Base-by-base conservation (phyloP, 2,797 vertebrate species). In the Rhinella marina region DNA sequence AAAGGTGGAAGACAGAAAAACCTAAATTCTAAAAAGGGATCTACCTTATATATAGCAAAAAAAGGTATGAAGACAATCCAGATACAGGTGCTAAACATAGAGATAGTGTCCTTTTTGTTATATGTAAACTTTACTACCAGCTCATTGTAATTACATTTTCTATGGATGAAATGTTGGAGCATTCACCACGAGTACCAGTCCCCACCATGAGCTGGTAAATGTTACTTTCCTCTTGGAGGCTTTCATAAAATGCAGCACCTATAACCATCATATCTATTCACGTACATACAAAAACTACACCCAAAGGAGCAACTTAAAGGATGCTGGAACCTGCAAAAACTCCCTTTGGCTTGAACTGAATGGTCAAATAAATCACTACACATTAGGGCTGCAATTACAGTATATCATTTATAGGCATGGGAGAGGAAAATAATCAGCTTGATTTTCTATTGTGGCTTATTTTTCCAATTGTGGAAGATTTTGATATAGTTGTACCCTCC, bases 1-100 rank as follows among this genome's bases (percentile, higher is more conserved):
- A 17, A 68, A 25, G 48, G 48, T 11, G 64, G 81, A 82, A 82
- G n/a, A 54, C 62, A 27, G 62, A n/a, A 82, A 16, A 83, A 14
- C 10, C 25, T 32, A 13, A 7, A 19, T 1, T 13, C 52, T 54
- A 52, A 70, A 29, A 12, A 57, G 17, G 27, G 52, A 84, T 21
- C 25, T 57, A 21, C 16, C 23, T 10, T 21, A 48, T 7, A 32
- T 5, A 27, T 2, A 59, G n/a, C 25, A 83, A 56, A 80, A 80
- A 52, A 52, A 52, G 54, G 25, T 21, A 13, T 32, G n/a, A 19
- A 80, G 27, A 61, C 25, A 62, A 14, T 62, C 57, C 7, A 41
- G 57, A 81, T 50, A 13, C 13, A 7, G 27, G 9, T 64, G 32
- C 50, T 41, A 59, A 64, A 14, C 32, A 50, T 29, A 32, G 25